Percentiles rank a stretch among this genome's conserved stretches.
phyloP scores from a whole-genome alignment of 2,888 invertebrate genomes.

The Uloborus plumipes region DNA sequence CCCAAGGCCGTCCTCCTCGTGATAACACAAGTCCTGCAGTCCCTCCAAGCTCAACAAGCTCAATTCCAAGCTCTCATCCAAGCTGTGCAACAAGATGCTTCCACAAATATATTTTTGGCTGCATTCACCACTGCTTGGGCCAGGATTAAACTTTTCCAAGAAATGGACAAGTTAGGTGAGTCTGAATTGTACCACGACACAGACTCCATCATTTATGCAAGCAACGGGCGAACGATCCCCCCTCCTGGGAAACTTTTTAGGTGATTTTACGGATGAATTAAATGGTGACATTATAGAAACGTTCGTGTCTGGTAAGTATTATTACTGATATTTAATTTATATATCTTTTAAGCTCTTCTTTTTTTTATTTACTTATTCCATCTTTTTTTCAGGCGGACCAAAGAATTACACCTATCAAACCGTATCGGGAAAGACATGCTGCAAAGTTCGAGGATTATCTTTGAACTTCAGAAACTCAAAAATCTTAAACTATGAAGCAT shows the following conservation, averaged over 20 bases:
- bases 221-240: background rate
- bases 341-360: too few relatives aligned
- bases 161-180: conserved; percentile 4
- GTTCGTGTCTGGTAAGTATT: conserved; percentile 20
- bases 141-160: background rate
- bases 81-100: too few relatives aligned
- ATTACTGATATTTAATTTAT: too few relatives aligned
- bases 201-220: background rate
- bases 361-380: background rate
- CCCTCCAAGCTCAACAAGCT: too few relatives aligned
- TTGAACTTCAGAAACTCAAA: background rate
- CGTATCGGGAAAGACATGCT: background rate
- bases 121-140: background rate
- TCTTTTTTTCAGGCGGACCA: conserved; percentile 6
- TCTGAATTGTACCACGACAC: conserved; percentile 10
- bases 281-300: conserved; percentile 10
- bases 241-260: background rate
- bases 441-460: conserved; percentile 7
- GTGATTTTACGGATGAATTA: conserved; percentile 21
- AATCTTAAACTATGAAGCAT: background rate
- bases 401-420: conserved; percentile 10
- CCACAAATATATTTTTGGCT: background rate
- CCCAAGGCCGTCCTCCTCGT: too few relatives aligned
- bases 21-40: too few relatives aligned
- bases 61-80: too few relatives aligned